A percentile compares a stretch with the other conserved stretches of the same genome.
phyloP scores from a whole-genome alignment of 1,140 invertebrate species.

The Tribolium madens region DNA sequence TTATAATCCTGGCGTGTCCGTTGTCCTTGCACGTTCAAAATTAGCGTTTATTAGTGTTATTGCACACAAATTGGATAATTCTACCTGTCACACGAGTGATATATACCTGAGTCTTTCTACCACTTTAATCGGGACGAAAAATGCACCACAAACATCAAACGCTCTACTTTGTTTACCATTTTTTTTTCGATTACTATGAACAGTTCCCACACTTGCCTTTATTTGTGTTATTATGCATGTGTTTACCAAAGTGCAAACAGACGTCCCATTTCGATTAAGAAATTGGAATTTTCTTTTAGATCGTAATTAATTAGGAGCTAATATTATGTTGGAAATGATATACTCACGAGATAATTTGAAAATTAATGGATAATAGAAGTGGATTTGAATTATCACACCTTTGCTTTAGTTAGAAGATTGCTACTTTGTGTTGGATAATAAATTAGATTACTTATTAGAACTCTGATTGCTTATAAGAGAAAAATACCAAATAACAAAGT shows the following conservation, averaged over 20 bases:
- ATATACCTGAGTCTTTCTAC: background rate
- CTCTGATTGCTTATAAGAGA: too few species aligned
- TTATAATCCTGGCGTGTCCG: slow-evolving; percentile 29
- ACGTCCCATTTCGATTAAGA: background rate
- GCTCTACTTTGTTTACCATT: background rate
- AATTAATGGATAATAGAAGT: background rate
- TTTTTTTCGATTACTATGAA: background rate
- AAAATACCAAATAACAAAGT: too few species aligned
- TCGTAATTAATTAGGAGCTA: background rate
- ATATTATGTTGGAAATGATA: background rate
- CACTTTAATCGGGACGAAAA: background rate
- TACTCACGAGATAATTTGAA: background rate
- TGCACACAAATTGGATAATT: background rate
- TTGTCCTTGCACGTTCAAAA: slow-evolving; percentile 40
- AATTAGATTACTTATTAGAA: too few species aligned
- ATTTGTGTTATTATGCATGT: background rate
- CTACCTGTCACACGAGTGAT: background rate
- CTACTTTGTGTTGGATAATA: background rate
- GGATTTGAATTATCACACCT: background rate
- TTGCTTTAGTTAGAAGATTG: background rate
- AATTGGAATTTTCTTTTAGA: background rate
- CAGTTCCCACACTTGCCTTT: slow-evolving; percentile 28
- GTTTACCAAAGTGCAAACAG: background rate
- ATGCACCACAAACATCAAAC: background rate
- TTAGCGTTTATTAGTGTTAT: background rate